These are phyloP conservation scores for Hydrophis major DNA, from an alignment of 2,797 vertebrate genomes.

Conservation along the genomic window DNA sequence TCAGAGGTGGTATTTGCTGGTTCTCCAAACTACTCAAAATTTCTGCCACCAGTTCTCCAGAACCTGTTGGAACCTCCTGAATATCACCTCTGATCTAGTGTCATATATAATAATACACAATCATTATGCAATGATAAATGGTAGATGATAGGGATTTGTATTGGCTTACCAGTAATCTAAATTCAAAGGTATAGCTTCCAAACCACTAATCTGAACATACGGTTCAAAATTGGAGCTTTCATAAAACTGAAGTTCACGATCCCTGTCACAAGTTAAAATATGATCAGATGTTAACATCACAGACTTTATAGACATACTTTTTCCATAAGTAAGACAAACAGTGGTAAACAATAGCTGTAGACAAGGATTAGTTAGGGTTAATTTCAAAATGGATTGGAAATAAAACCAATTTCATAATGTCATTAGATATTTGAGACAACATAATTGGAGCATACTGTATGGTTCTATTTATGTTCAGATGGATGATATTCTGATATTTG, in stretches of 20 bases:
- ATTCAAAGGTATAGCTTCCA: slow-evolving; percentile 77
- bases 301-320: not conserved
- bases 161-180: slow-evolving; percentile 75
- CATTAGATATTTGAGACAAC: not conserved
- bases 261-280: slow-evolving; percentile 64
- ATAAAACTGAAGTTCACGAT: slow-evolving; percentile 78
- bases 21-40: no score
- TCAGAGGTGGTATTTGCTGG: no score
- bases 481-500: not conserved
- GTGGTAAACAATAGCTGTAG: not conserved
- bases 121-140: not conserved
- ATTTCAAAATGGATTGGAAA: not conserved
- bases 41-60: no score
- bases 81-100: not conserved
- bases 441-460: not conserved
- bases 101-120: not conserved
- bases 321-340: not conserved
- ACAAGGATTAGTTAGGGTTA: not conserved
- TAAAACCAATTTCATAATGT: not conserved
- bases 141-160: not conserved
- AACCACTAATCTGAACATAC: slow-evolving; percentile 75
- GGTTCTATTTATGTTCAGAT: not conserved
- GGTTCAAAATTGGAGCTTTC: slow-evolving; percentile 79
- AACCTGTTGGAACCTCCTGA: no score
- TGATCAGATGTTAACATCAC: not conserved